Conservation (phyloP, 2,797 vertebrate genomes). For the Rhadinocentrus ornatus region DNA sequence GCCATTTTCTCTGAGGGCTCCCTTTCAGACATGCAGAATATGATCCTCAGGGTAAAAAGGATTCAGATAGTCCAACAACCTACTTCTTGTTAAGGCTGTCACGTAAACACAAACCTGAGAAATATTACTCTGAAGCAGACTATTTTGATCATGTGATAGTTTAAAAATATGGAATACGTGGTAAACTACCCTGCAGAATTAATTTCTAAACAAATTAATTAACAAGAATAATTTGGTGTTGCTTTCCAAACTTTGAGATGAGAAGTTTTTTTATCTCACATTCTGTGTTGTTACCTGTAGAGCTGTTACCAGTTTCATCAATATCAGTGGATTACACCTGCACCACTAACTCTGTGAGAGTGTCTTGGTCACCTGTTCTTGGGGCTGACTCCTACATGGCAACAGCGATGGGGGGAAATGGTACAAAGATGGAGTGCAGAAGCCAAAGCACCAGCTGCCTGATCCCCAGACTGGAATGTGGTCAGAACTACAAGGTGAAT, state of each 20-base stretch:
- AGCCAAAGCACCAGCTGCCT: constrained; percentile 63
- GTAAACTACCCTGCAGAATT: neutral
- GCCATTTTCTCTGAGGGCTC: constrained; percentile 61
- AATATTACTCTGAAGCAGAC: constrained; percentile 15
- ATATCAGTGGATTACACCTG: constrained; percentile 77
- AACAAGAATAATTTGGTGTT: neutral
- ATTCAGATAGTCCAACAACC: constrained; percentile 43
- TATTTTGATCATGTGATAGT: neutral
- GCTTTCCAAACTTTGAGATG: neutral
- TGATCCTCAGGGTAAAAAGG: constrained; percentile 57
- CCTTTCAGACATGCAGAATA: constrained; percentile 68
- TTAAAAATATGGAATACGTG: neutral
- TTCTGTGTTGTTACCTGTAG: constrained; percentile 56
- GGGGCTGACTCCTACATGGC: constrained; percentile 78
- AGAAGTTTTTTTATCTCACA: neutral
- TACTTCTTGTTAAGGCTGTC: constrained; percentile 42
- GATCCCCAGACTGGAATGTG: constrained; percentile 70
- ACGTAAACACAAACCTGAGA: constrained; percentile 36
- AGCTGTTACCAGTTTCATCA: constrained; percentile 66
- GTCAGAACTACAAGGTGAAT: constrained; percentile 64
- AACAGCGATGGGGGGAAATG: constrained; percentile 39
- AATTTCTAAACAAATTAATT: neutral
- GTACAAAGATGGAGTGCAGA: constrained; percentile 60
- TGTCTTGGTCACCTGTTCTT: constrained; percentile 71
- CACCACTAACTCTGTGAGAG: constrained; percentile 35